Conservation (phyloP, 1,140 invertebrate species). For the Batillaria attramentaria region DNA sequence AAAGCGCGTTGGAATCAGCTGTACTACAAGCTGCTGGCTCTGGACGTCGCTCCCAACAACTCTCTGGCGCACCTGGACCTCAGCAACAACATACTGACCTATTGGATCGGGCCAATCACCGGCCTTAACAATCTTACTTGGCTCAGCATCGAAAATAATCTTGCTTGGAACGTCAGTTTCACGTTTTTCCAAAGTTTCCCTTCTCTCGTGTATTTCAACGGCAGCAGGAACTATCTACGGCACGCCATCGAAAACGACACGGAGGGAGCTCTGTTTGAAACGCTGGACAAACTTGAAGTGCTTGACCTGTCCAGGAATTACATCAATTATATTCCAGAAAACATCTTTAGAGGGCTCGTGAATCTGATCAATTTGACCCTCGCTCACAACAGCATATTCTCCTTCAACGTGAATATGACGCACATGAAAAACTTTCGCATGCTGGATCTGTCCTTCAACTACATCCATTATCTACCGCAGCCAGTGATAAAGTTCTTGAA, state of each 20-base stretch:
- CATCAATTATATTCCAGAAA: slow-evolving; percentile 20
- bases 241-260: background rate
- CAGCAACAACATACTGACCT: slow-evolving; percentile 15
- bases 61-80: background rate
- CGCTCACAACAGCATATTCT: slow-evolving; percentile 29
- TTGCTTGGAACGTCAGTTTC: slow-evolving; percentile 18
- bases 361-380: slow-evolving; percentile 28
- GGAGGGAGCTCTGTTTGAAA: slow-evolving; percentile 4
- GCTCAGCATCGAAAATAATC: slow-evolving; percentile 32
- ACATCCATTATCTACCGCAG: background rate
- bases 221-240: slow-evolving; percentile 32
- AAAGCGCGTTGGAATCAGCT: slow-evolving; percentile 26
- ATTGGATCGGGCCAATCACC: slow-evolving; percentile 32
- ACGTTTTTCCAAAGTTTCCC: slow-evolving; percentile 34
- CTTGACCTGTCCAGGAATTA: slow-evolving; percentile 44
- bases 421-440: background rate
- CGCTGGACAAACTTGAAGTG: slow-evolving; percentile 14
- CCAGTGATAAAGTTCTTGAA: background rate
- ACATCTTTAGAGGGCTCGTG: slow-evolving; percentile 30
- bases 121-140: slow-evolving; percentile 11
- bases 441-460: slow-evolving; percentile 15
- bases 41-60: slow-evolving; percentile 14
- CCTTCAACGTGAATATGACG: slow-evolving; percentile 27
- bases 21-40: background rate
- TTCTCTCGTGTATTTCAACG: slow-evolving; percentile 6